Evolutionary conservation across 2,888 invertebrate genomes (phyloP).

Genomic region (Strigamia crassipes): DNA sequence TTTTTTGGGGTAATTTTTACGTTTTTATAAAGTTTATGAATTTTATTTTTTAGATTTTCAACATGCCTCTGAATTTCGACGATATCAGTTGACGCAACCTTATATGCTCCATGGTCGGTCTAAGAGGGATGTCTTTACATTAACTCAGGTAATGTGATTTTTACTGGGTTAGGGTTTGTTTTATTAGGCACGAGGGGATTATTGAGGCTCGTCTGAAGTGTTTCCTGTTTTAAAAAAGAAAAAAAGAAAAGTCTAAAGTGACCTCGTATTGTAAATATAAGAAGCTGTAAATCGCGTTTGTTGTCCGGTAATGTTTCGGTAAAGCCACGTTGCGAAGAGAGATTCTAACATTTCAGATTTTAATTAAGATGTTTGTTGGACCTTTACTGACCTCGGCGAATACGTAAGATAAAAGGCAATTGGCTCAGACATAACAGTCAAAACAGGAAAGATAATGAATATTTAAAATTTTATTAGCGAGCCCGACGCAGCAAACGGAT

Average conservation of each 20-base stretch:
- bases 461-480: neutral
- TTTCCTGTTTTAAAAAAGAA: neutral
- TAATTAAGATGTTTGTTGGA: conserved; percentile 42
- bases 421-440: conserved; percentile 14
- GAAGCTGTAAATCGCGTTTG: conserved; percentile 1
- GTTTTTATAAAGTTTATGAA: neutral
- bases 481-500: neutral
- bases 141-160: conserved; percentile 40
- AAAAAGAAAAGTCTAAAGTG: neutral
- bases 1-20: too few relatives aligned
- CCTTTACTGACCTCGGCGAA: conserved; percentile 5
- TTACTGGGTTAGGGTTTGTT: neutral
- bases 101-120: conserved; percentile 18
- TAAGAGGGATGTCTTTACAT: conserved; percentile 18
- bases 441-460: conserved; percentile 8
- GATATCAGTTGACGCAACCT: conserved; percentile 17
- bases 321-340: neutral
- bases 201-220: conserved; percentile 27
- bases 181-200: neutral
- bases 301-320: conserved; percentile 4
- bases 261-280: conserved; percentile 17
- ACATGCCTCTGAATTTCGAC: conserved; percentile 8
- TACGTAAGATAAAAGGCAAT: conserved; percentile 17
- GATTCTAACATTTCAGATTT: conserved; percentile 37
- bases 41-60: neutral